Base-by-base conservation (phyloP, 2,888 invertebrate species). In the Caenorhabditis parvicauda region DNA sequence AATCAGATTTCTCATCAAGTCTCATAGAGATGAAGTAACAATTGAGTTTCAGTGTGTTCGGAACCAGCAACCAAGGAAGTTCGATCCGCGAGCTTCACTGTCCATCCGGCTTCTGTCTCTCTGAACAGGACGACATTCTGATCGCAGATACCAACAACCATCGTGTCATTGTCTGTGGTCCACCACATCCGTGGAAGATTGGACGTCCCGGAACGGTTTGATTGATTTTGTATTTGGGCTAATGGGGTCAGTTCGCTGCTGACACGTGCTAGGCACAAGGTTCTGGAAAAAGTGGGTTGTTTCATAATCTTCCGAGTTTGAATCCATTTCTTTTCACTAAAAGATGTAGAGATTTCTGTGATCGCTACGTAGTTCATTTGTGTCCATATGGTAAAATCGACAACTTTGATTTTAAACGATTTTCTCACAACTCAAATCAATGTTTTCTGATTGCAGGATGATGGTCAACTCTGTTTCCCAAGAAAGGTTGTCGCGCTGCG, bases 101-200 rank as follows among this genome's bases (percentile, higher is more conserved):
- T 17, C 77, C 77, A 2, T 74, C 74, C 2, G 77, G 77, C 7
- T 70, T 77, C 47, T 69, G 71, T 25, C 59, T 77, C 9, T 73
- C 75, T 7, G 68, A 74, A 37, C 73, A 66, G 21, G 75, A 75
- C 47, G 77, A 77, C 22, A 73, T 77, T 22, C 64, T 75, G 25
- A 72, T 77, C 43, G 74, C 76, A 35, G 77, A 77, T 46, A 77
- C 77, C 7, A 77, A 77, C 55, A 77, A 77, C 49, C 77, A 77
- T 46, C 65, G 77, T 5, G 73, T 77, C 53, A 67, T 74, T 22
- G 72, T 77, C 4, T 67, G 69, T 39, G 67, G 70, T 7, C 72
- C 68, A 17, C 59, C 69, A 25, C 59, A 63, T 57, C 70, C 72
- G 4, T 70, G 70, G 72, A 68, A 68, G 41, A 71, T 73, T 22